Evolutionary conservation across 1,140 invertebrate species (phyloP).

Genomic region (Conopomorpha cramerella): DNA sequence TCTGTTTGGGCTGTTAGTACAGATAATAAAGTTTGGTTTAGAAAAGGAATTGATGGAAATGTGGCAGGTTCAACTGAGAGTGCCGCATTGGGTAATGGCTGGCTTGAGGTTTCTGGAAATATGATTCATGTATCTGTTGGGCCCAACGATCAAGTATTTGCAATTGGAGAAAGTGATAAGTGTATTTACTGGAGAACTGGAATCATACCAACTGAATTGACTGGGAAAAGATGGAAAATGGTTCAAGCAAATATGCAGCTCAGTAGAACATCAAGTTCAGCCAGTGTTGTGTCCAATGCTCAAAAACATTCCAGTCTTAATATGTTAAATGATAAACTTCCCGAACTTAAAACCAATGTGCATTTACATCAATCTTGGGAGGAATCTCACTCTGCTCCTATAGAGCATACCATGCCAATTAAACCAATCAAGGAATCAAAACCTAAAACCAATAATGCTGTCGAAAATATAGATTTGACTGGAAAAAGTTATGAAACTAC

Average conservation of each 20-base stretch:
- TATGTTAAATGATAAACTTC: constrained; percentile 38
- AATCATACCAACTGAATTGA: constrained; percentile 75
- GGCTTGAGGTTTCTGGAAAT: constrained; percentile 85
- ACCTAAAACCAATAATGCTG: constrained; percentile 36
- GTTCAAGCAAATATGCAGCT: constrained; percentile 78
- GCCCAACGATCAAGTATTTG: constrained; percentile 80
- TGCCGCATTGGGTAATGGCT: constrained; percentile 73
- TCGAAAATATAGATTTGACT: constrained; percentile 62
- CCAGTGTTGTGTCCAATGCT: constrained; percentile 57
- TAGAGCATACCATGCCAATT: constrained; percentile 50
- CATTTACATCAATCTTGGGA: constrained; percentile 52
- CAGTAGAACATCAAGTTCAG: constrained; percentile 77
- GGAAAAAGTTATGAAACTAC: constrained; percentile 68
- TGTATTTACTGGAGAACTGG: constrained; percentile 80
- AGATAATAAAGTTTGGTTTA: constrained; percentile 87
- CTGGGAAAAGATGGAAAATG: constrained; percentile 84
- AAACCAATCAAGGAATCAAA: constrained; percentile 38
- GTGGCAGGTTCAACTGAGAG: constrained; percentile 71
- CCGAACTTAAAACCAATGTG: constrained; percentile 39
- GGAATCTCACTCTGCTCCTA: constrained; percentile 57
- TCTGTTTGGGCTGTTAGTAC: constrained; percentile 86
- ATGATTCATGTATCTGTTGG: constrained; percentile 84
- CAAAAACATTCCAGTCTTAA: constrained; percentile 50
- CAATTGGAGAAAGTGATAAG: constrained; percentile 67
- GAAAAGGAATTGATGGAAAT: constrained; percentile 80